Evolutionary conservation across 2,113 vertebrate species (phyloP).

Genomic region (Upupa epops): DNA sequence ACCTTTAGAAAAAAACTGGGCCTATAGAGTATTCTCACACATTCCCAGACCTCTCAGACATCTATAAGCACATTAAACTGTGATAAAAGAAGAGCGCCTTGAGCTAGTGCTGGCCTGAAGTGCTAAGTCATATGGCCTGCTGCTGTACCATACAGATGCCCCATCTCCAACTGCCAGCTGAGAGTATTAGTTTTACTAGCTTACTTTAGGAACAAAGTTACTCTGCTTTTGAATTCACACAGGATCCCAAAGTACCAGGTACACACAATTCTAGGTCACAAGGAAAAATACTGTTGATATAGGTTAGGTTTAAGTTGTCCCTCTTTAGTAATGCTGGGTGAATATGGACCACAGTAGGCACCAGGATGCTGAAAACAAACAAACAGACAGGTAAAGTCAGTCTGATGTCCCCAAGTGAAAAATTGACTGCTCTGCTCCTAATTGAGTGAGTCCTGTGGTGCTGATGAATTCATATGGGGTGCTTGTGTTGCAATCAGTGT

Average conservation of each 20-base stretch:
- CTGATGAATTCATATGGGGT: neutral
- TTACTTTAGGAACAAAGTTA: neutral
- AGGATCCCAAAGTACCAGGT: neutral
- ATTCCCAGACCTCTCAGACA: neutral
- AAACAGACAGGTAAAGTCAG: constrained; percentile 12
- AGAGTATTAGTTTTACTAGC: neutral
- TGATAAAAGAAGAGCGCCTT: neutral
- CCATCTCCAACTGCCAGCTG: neutral
- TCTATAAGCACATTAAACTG: neutral
- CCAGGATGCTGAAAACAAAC: neutral
- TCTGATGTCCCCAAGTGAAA: neutral
- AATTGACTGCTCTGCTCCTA: constrained; percentile 1
- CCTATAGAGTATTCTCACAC: neutral
- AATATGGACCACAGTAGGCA: neutral
- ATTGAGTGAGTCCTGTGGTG: neutral
- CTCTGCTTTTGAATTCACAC: neutral
- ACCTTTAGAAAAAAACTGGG: neutral
- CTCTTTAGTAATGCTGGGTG: neutral
- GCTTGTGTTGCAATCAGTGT: neutral
- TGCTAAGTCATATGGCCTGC: constrained; percentile 3
- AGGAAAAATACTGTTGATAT: neutral
- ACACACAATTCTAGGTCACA: neutral
- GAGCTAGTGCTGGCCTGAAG: constrained; percentile 27
- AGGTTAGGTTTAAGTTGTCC: neutral
- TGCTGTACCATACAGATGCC: constrained; percentile 28